These are phyloP conservation scores for Dione vanillae DNA, from an alignment of 2,888 invertebrate genomes.

Conservation along the genomic window DNA sequence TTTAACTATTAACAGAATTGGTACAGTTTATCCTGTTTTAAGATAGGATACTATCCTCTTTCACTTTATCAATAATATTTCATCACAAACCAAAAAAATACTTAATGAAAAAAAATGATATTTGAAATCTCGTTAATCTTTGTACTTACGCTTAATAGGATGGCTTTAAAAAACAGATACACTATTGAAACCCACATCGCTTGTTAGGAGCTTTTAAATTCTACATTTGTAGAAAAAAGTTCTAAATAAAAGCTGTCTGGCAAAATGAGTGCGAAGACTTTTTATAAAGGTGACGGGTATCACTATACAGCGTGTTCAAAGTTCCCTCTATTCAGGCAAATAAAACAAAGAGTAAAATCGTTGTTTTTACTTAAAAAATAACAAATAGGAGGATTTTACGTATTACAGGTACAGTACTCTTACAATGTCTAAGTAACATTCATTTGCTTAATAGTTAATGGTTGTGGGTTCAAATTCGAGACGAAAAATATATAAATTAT, in stretches of 20 bases:
- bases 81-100: background rate
- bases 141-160: background rate
- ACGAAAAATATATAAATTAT: too few species aligned
- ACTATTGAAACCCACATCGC: slow-evolving; percentile 1
- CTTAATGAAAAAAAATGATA: background rate
- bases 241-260: slow-evolving; percentile 20
- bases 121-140: background rate
- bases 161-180: slow-evolving; percentile 4
- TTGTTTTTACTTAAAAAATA: slow-evolving; percentile 14
- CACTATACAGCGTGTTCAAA: slow-evolving; percentile 24
- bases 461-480: too few species aligned
- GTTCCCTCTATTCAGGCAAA: slow-evolving; percentile 11
- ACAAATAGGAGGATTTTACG: slow-evolving; percentile 7
- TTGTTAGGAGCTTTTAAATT: background rate
- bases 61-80: too few species aligned
- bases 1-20: too few species aligned
- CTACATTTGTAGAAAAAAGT: slow-evolving; percentile 10
- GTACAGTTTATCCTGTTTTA: too few species aligned
- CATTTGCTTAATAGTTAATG: too few species aligned
- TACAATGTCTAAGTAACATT: background rate
- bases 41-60: too few species aligned
- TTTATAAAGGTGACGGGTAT: slow-evolving; percentile 25
- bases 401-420: background rate
- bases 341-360: slow-evolving; percentile 15
- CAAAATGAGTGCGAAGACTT: slow-evolving; percentile 21